Evolutionary conservation across 92 coral and sea anemone genomes (phyloP).

Genomic region (Nematostella vectensis): DNA sequence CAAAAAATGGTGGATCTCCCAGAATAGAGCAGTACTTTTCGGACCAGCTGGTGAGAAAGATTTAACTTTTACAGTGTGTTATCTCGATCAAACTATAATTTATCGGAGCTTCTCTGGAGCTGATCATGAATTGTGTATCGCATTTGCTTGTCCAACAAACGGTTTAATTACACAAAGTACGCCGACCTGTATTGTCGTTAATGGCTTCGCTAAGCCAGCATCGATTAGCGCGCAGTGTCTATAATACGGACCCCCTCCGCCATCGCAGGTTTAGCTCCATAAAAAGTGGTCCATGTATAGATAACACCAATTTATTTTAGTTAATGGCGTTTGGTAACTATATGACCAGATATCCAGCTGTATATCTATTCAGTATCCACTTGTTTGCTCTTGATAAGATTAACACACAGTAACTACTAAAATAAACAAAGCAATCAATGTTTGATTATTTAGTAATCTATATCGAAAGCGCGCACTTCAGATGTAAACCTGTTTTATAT

Average conservation of each 20-base stretch:
- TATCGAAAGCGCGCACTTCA: not conserved
- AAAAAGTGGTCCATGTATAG: not conserved
- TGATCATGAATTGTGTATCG: too few species aligned
- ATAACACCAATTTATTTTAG: too few species aligned
- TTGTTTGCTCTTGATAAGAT: not conserved
- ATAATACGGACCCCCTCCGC: not conserved
- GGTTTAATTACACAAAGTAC: slow-evolving; percentile 58
- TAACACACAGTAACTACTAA: not conserved
- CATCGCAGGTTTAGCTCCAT: not conserved
- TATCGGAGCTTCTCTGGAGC: too few species aligned
- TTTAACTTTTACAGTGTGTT: too few species aligned
- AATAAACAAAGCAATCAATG: slow-evolving; percentile 12
- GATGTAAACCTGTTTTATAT: not conserved
- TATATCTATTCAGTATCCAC: too few species aligned
- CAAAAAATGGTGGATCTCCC: too few species aligned
- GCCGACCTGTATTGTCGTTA: slow-evolving; percentile 41
- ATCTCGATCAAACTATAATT: too few species aligned
- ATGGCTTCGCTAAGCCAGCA: slow-evolving; percentile 15
- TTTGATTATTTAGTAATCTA: slow-evolving; percentile 13
- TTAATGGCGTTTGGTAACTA: too few species aligned
- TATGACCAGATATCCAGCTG: too few species aligned
- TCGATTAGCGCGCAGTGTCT: slow-evolving; percentile 26
- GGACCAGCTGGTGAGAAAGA: too few species aligned
- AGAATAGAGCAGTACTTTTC: too few species aligned
- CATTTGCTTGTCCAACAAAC: slow-evolving; percentile 39